Percentiles rank a stretch among this genome's conserved stretches.
phyloP scores from a whole-genome alignment of 2,888 invertebrate genomes.

The Cremastinae sp. region DNA sequence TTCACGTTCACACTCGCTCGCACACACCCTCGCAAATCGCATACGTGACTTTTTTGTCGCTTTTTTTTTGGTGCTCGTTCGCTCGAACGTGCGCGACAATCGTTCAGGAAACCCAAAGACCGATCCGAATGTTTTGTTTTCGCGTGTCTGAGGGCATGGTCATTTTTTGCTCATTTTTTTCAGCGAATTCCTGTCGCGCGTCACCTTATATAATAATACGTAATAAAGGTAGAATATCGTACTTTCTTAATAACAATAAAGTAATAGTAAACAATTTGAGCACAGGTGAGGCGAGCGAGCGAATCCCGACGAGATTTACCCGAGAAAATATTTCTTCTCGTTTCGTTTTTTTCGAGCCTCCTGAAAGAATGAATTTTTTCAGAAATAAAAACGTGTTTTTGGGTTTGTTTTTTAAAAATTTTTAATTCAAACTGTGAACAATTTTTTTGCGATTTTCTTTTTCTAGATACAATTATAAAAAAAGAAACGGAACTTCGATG shows the following conservation, averaged over 20 bases:
- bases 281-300: constrained; percentile 73
- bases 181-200: constrained; percentile 12
- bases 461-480: too few species aligned
- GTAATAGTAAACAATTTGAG: constrained; percentile 79
- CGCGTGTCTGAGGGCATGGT: constrained; percentile 43
- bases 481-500: not conserved
- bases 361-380: too few species aligned
- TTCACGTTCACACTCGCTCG: constrained; percentile 54
- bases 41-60: constrained; percentile 20
- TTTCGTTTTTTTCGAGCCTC: constrained; percentile 7
- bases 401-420: not conserved
- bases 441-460: constrained; percentile 13
- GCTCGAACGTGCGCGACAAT: constrained; percentile 58
- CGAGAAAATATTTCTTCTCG: constrained; percentile 27
- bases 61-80: constrained; percentile 39
- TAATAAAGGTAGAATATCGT: constrained; percentile 64
- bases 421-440: not conserved
- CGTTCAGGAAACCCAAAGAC: constrained; percentile 60
- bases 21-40: constrained; percentile 38
- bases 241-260: constrained; percentile 68
- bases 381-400: constrained; percentile 5
- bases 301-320: constrained; percentile 18
- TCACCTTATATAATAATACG: constrained; percentile 62
- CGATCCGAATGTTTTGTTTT: constrained; percentile 35
- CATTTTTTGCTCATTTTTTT: constrained; percentile 9